Evolutionary conservation across 2,888 invertebrate species (phyloP).

Genomic region (Lapara coniferarum): DNA sequence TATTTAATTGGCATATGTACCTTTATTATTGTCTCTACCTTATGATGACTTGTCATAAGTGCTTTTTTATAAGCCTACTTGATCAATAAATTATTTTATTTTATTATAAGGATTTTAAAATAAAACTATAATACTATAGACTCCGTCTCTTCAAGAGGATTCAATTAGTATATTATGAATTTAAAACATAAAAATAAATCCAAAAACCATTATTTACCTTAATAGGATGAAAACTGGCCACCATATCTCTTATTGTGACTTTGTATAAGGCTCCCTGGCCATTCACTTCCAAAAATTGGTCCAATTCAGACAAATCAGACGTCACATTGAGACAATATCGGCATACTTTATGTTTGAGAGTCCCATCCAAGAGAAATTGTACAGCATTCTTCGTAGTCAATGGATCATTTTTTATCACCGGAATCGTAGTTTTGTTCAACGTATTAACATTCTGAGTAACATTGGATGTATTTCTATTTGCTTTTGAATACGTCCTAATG

Average conservation of each 20-base stretch:
- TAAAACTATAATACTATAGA: no score
- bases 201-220: constrained; percentile 53
- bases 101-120: no score
- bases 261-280: constrained; percentile 59
- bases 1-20: no score
- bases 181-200: no score
- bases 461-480: constrained; percentile 1
- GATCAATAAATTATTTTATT: no score
- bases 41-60: no score
- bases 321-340: constrained; percentile 65
- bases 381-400: constrained; percentile 66
- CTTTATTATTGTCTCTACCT: no score
- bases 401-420: constrained; percentile 35
- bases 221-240: constrained; percentile 71
- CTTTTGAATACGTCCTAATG: constrained; percentile 39
- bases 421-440: neutral
- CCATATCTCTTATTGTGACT: constrained; percentile 67
- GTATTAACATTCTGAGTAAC: constrained; percentile 17
- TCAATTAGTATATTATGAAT: no score
- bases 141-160: no score
- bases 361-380: constrained; percentile 63
- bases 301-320: constrained; percentile 58
- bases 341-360: constrained; percentile 62
- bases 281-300: constrained; percentile 64
- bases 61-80: no score